Percentiles rank a stretch among this genome's conserved stretches.
Conservation (phyloP, 1,140 invertebrate genomes). For the Caenorhabditis elegans region WBcel235 BX284605.5:14133501-14134000, state of each 20-base stretch:
- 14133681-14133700: not conserved
- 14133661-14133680: too few relatives aligned
- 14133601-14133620: not conserved
- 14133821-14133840: not conserved
- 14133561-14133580: not conserved
- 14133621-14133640: too few relatives aligned
- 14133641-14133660: too few relatives aligned
- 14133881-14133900: too few relatives aligned
- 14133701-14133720: not conserved
- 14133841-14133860: not conserved
- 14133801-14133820: too few relatives aligned
- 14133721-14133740: not conserved
- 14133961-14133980: conserved; percentile 4
- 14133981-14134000: too few relatives aligned
- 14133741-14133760: not conserved
- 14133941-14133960: conserved; percentile 10
- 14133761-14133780: not conserved
- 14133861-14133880: too few relatives aligned
- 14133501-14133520: not conserved
- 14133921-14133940: too few relatives aligned
- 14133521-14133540: not conserved
- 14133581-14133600: conserved; percentile 21
- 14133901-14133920: too few relatives aligned
- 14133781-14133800: too few relatives aligned
- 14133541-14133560: not conserved